Base-by-base conservation (phyloP, 1,140 invertebrate genomes). In the Drosophila lowei region DNA sequence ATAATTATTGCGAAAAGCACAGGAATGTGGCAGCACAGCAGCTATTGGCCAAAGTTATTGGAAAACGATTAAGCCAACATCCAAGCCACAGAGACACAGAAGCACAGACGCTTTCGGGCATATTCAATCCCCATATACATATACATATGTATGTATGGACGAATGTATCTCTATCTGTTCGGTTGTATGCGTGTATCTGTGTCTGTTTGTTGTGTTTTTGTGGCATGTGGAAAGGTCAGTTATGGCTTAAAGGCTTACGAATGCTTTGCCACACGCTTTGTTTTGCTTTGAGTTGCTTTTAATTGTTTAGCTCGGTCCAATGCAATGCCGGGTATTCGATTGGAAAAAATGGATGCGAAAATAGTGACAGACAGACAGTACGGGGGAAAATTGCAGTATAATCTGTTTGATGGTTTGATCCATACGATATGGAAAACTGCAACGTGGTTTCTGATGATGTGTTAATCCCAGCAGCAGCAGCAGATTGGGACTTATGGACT, bases 221-320 rank as follows among this genome's bases (percentile, higher is more conserved):
- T 41, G 62, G 65, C 53, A 74, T 80, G 80, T 77, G 58, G 68
- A 77, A 77, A 80, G 81, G 81, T 85, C 81, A 86, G 73, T 85
- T 80, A 74, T 80, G 68, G 77, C 77, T 86, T 86, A 80, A 52
- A 85, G 80, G 81, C 80, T 85, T 80, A 70, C 53, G 50, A 64
- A 53, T 64, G 62, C 61, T 57, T 54, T 28, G 75, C 54, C 72
- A 64, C 59, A 72, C 46, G 77, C 65, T 52, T 47, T 25, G 41
- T n/a, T 53, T 72, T 25, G 41, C 21, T 53, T 72, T 76, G 80
- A 85, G 76, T 61, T 63, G 72, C 66, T 76, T 84, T 79, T 76
- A 84, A 84, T 84, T 68, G 77, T 44, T 72, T 56, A 30, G 47
- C 34, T 38, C 9, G 9, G 9, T 9, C 34, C 34, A 38, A 13